Evolutionary conservation across 2,113 vertebrate species (phyloP).

Genomic region (Microtus montanus): DNA sequence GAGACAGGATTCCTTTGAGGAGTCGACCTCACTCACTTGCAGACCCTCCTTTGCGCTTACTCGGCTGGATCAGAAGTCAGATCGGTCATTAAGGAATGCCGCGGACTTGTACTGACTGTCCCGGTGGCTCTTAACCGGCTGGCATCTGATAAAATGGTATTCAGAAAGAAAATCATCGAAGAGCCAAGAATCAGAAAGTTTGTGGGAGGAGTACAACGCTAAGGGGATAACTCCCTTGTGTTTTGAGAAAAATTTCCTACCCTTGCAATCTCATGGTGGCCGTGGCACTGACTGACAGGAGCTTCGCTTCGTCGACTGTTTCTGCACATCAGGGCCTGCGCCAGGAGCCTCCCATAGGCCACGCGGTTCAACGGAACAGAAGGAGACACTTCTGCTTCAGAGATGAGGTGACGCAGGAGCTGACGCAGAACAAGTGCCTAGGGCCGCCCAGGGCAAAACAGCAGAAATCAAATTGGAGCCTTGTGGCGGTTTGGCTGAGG

Average conservation of each 20-base stretch:
- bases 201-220: not conserved
- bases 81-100: not conserved
- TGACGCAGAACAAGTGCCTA: not conserved
- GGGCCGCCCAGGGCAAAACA: not conserved
- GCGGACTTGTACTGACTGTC: not conserved
- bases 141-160: not conserved
- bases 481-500: not conserved
- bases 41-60: slow-evolving; percentile 4
- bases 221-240: not conserved
- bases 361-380: not conserved
- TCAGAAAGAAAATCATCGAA: not conserved
- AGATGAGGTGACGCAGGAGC: not conserved
- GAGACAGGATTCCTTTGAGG: not conserved
- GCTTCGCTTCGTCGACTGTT: not conserved
- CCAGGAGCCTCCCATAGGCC: not conserved
- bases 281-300: not conserved
- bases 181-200: slow-evolving; percentile 8
- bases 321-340: not conserved
- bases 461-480: not conserved
- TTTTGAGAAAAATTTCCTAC: slow-evolving; percentile 2
- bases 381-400: slow-evolving; percentile 14
- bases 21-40: not conserved
- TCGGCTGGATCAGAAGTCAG: slow-evolving; percentile 5
- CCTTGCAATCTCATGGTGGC: not conserved
- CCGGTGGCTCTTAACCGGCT: not conserved